Conservation (phyloP, 2,888 invertebrate species). For the Steromphala cineraria region DNA sequence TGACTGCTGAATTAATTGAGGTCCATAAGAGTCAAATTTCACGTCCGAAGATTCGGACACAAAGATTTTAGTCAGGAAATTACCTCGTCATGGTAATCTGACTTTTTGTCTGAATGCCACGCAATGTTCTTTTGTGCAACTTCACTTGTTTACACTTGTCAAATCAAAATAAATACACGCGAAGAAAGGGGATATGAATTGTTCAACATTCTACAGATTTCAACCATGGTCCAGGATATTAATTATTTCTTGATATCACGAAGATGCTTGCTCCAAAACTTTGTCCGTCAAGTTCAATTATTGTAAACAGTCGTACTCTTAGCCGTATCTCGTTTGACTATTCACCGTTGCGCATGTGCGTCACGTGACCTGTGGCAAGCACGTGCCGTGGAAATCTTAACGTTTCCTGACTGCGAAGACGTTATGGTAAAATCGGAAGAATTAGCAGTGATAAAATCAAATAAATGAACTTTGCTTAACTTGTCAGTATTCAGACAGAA, state of each 20-base stretch:
- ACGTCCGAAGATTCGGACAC: not conserved
- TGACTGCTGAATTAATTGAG: not conserved
- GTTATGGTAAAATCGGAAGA: constrained; percentile 1
- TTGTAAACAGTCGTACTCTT: constrained; percentile 2
- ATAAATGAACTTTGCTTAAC: constrained; percentile 12
- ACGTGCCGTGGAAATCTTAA: constrained; percentile 16
- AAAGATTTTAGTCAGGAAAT: constrained; percentile 13
- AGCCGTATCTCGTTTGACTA: constrained; percentile 4
- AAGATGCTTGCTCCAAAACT: constrained; percentile 6
- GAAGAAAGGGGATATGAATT: constrained; percentile 6
- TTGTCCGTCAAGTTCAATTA: constrained; percentile 1
- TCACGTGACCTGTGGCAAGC: not conserved
- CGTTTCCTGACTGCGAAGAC: constrained; percentile 9
- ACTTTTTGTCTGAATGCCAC: not conserved
- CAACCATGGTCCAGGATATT: not conserved
- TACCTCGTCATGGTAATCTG: not conserved
- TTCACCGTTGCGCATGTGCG: constrained; percentile 1
- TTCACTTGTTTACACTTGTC: constrained; percentile 8
- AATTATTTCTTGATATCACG: constrained; percentile 19
- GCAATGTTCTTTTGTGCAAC: constrained; percentile 11
- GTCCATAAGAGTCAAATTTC: constrained; percentile 10
- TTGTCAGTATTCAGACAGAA: not conserved
- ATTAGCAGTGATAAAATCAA: constrained; percentile 15
- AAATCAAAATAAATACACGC: constrained; percentile 15
- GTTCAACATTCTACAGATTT: not conserved